Evolutionary conservation across 2,113 vertebrate genomes (phyloP).

Genomic region (Scophthalmus maximus): DNA sequence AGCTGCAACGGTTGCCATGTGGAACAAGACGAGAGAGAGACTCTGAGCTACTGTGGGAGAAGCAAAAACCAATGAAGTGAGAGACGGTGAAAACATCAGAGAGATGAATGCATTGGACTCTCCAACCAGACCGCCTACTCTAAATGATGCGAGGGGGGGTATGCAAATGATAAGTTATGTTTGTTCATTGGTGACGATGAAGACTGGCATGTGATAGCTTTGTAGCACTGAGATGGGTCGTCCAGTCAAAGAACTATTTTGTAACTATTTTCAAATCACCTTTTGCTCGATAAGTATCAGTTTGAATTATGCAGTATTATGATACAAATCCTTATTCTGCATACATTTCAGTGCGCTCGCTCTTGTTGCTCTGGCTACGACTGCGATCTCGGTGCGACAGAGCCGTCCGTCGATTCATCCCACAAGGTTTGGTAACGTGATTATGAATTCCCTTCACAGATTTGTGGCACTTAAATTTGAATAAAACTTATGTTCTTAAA

Average conservation of each 20-base stretch:
- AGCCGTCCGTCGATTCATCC: not conserved
- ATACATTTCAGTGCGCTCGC: not conserved
- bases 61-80: slow-evolving; percentile 5
- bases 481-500: not conserved
- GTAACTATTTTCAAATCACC: no score
- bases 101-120: slow-evolving; percentile 14
- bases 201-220: slow-evolving; percentile 6
- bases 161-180: not conserved
- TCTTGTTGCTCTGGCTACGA: not conserved
- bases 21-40: slow-evolving; percentile 8
- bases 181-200: slow-evolving; percentile 2
- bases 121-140: slow-evolving; percentile 50
- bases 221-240: slow-evolving; percentile 18
- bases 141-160: slow-evolving; percentile 7
- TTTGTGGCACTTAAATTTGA: slow-evolving; percentile 24
- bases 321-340: not conserved
- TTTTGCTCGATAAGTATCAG: not conserved
- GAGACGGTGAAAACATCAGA: not conserved
- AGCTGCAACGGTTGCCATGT: slow-evolving; percentile 12
- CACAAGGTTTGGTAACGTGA: not conserved
- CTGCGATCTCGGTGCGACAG: not conserved
- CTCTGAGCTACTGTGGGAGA: not conserved
- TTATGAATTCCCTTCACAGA: no score
- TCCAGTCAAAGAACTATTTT: no score
- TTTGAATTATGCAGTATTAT: slow-evolving; percentile 2